Evolutionary conservation across 2,113 vertebrate species (phyloP), one percentile per base, ranked within the genome.

Genomic region (Alectura lathami): DNA sequence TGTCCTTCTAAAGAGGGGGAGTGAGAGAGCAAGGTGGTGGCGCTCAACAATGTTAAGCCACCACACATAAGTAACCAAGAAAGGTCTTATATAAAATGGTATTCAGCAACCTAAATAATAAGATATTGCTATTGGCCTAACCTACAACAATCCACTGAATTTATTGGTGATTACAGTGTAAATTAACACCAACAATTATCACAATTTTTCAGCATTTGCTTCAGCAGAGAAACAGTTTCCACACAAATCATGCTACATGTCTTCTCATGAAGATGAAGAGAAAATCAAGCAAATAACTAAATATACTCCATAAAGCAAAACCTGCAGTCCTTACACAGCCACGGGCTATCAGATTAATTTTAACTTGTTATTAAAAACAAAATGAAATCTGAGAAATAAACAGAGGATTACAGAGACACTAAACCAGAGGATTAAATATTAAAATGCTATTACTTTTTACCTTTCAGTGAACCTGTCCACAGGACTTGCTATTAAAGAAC

Each of bases 381-480:
- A 89, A 83, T 26, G 8, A 85, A 91, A 76, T 66, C 53, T 66
- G 32, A 80, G 63, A 88, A 91, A 84, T 89, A 91, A 93, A 74
- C 40, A 75, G 29, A 47, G 42, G 86, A 77, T 57, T 81, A 47
- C 18, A 83, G 43, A n/a, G 23, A 59, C 15, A 57, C 15, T 47
- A 81, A 86, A 0, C 0, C 51, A 1, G 3, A 86, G 26, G 62
- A 91, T 87, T 80, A 73, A 94, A 91, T 91, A 66, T 85, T 70
- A 67, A 94, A 93, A 90, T 51, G 47, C 8, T 91, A n/a, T 88
- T 91, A 60, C n/a, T 84, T 42, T 69, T 38, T 77, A 14, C 17
- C 38, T 70, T 74, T 81, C 69, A 84, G 22, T 86, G 54, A 96
- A 60, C 17, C 34, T 86, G 47, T 78, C 34, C 30, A 32, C 8